Conservation (phyloP, 2,113 vertebrate species). For the Trogon surrucura region DNA sequence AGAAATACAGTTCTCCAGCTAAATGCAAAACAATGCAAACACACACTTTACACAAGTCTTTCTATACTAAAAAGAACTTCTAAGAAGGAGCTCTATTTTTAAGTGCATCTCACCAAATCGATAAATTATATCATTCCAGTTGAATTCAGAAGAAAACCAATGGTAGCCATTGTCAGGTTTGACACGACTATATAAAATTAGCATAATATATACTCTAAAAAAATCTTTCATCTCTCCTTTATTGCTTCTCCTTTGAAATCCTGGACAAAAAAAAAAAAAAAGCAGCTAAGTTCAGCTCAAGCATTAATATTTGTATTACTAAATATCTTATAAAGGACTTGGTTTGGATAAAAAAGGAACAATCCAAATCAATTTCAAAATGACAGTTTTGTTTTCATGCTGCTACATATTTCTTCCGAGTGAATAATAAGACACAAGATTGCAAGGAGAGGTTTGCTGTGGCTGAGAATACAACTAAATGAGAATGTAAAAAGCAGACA, state of each 20-base stretch:
- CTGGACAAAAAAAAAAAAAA: not conserved
- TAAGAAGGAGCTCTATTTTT: not conserved
- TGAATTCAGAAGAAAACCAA: not conserved
- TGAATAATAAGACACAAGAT: not conserved
- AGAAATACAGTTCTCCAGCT: not conserved
- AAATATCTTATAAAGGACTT: not conserved
- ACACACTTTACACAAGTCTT: not conserved
- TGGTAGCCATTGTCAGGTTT: not conserved
- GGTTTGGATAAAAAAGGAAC: not conserved
- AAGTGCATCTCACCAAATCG: not conserved
- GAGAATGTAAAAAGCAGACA: not conserved
- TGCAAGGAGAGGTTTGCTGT: not conserved
- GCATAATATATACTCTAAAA: accelerated
- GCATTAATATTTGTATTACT: not conserved
- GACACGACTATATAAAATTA: not conserved
- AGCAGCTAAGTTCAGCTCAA: not conserved
- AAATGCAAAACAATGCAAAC: not conserved
- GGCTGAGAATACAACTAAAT: not conserved
- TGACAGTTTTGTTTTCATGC: not conserved
- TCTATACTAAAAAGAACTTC: not conserved
- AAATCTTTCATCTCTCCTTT: not conserved
- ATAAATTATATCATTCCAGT: not conserved
- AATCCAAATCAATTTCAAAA: not conserved
- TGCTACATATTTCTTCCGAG: not conserved
- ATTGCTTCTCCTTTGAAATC: not conserved